Percentiles rank a stretch among this genome's conserved stretches.
Evolutionary conservation across 23 tunicate species (phyloP).

Genomic region (Clavelina lepadiformis): DNA sequence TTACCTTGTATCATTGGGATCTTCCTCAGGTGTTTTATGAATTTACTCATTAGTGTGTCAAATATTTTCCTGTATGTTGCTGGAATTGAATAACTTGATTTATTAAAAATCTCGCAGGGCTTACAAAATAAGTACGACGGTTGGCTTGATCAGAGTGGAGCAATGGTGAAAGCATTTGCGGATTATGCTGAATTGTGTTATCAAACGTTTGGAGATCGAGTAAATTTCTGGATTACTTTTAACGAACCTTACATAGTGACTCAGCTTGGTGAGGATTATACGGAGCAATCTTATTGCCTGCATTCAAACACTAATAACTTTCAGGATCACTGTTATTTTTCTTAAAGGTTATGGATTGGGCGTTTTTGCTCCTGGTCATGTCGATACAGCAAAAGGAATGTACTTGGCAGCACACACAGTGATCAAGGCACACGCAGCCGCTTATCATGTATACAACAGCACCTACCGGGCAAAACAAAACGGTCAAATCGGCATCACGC

Average conservation of each 20-base stretch:
- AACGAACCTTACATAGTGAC: conserved; percentile 95
- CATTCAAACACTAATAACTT: background rate
- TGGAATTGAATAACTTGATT: too few relatives aligned
- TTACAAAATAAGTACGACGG: conserved; percentile 75
- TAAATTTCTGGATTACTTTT: conserved; percentile 98
- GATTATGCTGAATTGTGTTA: conserved; percentile 89
- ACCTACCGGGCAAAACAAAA: conserved; percentile 56
- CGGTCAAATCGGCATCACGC: conserved; percentile 90
- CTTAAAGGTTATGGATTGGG: conserved; percentile 78
- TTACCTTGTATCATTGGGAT: conserved; percentile 99
- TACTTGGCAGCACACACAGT: conserved; percentile 93
- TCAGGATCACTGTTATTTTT: background rate
- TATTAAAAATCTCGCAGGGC: conserved; percentile 35
- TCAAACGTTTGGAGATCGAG: conserved; percentile 72
- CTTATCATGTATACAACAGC: conserved; percentile 83
- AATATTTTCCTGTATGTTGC: too few relatives aligned
- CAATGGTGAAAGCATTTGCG: conserved; percentile 56
- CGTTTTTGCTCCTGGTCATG: conserved; percentile 72
- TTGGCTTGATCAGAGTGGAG: conserved; percentile 76
- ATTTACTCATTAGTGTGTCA: too few relatives aligned
- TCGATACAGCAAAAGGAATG: conserved; percentile 58
- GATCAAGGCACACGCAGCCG: conserved; percentile 82
- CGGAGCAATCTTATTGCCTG: background rate
- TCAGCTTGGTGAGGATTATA: conserved; percentile 46
- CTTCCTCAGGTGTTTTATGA: conserved; percentile 98